Percentiles rank a stretch among this genome's conserved stretches.
phyloP scores from a whole-genome alignment of 2,797 vertebrate species.

The Enteromius radiatus region DNA sequence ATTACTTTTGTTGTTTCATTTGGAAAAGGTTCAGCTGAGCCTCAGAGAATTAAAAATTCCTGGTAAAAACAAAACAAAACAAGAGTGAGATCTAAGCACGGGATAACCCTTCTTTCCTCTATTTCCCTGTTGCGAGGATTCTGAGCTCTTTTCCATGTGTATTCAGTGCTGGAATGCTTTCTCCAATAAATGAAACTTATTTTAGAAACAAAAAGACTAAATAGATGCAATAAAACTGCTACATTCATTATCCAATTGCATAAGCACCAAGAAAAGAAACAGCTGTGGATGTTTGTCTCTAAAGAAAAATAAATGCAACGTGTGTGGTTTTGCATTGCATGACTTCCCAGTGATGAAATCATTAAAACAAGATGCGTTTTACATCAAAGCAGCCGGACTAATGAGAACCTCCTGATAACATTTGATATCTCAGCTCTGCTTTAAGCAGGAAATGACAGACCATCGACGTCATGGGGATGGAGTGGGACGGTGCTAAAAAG shows the following conservation, averaged over 20 bases:
- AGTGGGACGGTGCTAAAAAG: conserved; percentile 53
- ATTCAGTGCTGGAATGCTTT: conserved; percentile 3
- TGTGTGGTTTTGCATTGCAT: conserved; percentile 35
- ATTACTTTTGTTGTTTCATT: conserved; percentile 65
- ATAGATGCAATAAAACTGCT: conserved; percentile 5
- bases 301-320: conserved; percentile 37
- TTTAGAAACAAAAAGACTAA: conserved; percentile 12
- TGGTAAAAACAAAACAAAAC: conserved; percentile 40
- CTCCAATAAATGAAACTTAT: conserved; percentile 11
- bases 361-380: conserved; percentile 35
- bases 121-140: neutral
- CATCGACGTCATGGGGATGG: conserved; percentile 55
- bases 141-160: neutral
- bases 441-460: conserved; percentile 62
- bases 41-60: conserved; percentile 60
- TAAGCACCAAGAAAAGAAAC: conserved; percentile 28
- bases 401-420: conserved; percentile 25
- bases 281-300: conserved; percentile 18
- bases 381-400: conserved; percentile 37
- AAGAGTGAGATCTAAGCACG: conserved; percentile 14
- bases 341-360: conserved; percentile 34
- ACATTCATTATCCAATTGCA: neutral
- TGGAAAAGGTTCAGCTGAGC: conserved; percentile 62
- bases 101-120: conserved; percentile 19
- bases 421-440: conserved; percentile 24